Percentiles rank a stretch among this genome's conserved stretches.
Conservation (phyloP, 2,888 invertebrate genomes). For the Pollenia labialis region DNA sequence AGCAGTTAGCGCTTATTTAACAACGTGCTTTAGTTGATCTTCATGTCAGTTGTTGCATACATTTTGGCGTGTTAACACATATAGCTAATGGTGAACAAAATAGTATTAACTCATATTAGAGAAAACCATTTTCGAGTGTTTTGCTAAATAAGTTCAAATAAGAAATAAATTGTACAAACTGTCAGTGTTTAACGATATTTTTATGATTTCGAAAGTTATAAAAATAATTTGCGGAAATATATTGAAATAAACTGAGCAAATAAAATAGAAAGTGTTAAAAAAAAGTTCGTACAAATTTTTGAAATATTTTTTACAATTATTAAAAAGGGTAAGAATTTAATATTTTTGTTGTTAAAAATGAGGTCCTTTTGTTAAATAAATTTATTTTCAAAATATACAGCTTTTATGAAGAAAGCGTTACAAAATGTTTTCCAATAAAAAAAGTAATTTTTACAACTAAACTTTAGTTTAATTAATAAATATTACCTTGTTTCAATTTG, state of each 20-base stretch:
- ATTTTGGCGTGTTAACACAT: constrained; percentile 78
- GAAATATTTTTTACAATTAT: constrained; percentile 5
- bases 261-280: constrained; percentile 1
- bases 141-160: constrained; percentile 20
- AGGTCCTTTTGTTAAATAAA: neutral
- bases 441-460: too few relatives aligned
- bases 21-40: constrained; percentile 80
- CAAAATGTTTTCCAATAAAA: too few relatives aligned
- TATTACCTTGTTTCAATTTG: too few relatives aligned
- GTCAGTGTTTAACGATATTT: constrained; percentile 9
- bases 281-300: neutral
- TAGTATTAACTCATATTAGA: constrained; percentile 3
- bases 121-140: constrained; percentile 40
- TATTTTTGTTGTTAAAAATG: neutral
- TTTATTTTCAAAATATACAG: too few relatives aligned
- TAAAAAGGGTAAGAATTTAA: constrained; percentile 40
- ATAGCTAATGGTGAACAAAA: constrained; percentile 13
- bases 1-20: constrained; percentile 75
- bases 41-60: constrained; percentile 82
- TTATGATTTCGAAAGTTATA: constrained; percentile 20
- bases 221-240: constrained; percentile 30
- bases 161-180: constrained; percentile 1
- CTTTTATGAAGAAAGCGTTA: too few relatives aligned
- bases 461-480: neutral
- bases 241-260: neutral